These are phyloP conservation scores for Leptopilina boulardi DNA, from an alignment of 1,140 invertebrate species.

Conservation along the genomic window DNA sequence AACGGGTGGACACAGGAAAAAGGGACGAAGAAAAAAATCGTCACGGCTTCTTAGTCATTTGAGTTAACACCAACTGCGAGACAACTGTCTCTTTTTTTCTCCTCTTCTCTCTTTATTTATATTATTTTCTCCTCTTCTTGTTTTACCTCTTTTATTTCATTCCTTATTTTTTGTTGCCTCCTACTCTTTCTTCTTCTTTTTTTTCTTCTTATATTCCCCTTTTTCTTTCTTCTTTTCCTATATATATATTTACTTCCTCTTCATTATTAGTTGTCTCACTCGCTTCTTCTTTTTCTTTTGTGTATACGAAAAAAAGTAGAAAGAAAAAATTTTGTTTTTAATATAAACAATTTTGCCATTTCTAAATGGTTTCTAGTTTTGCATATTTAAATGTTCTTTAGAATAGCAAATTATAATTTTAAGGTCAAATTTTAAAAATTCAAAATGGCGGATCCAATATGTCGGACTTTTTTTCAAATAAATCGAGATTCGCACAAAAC, in stretches of 20 bases:
- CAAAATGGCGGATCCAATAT: no score
- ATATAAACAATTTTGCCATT: not conserved
- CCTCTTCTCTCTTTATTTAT: conserved; percentile 21
- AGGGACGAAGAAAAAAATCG: conserved; percentile 43
- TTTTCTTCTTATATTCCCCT: not conserved
- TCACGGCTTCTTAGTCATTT: conserved; percentile 29
- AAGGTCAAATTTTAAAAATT: no score
- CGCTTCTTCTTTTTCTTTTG: not conserved
- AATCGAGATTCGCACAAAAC: no score
- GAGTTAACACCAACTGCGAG: conserved; percentile 54
- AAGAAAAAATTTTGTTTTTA: no score
- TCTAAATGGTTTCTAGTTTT: no score
- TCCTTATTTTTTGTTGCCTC: not conserved
- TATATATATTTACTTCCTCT: not conserved
- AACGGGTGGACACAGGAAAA: conserved; percentile 40
- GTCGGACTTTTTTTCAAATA: conserved; percentile 36
- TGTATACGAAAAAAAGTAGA: no score
- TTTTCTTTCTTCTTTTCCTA: not conserved
- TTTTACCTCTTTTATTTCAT: conserved; percentile 10
- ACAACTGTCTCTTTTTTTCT: conserved; percentile 35
- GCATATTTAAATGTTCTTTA: no score
- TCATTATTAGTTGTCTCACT: not conserved
- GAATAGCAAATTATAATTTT: no score
- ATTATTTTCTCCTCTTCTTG: conserved; percentile 3
- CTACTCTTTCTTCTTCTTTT: not conserved